Evolutionary conservation across 2,797 vertebrate genomes (phyloP).

Genomic region (Eremophila alpestris): DNA sequence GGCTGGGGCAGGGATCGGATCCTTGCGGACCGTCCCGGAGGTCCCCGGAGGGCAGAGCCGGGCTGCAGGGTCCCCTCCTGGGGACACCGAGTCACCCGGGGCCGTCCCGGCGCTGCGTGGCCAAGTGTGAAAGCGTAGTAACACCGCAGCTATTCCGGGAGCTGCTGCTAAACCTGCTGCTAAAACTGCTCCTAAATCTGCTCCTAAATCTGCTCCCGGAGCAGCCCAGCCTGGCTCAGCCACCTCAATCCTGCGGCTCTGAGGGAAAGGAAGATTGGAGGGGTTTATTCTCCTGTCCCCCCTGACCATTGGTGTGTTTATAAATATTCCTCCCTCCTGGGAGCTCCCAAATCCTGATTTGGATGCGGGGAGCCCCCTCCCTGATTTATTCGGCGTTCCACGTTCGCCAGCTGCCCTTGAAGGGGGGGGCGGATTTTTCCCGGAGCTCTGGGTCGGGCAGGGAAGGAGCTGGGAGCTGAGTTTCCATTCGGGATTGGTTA

Average conservation of each 20-base stretch:
- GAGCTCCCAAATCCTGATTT: not conserved
- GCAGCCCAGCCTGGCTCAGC: not conserved
- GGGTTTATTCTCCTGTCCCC: too few species aligned
- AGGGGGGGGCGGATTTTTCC: not conserved
- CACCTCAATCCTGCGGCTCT: too few species aligned
- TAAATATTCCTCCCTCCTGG: not conserved
- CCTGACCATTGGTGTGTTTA: fast-evolving
- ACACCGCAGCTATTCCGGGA: not conserved
- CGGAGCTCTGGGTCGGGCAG: fast-evolving
- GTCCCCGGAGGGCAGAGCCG: fast-evolving
- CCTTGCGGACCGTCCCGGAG: not conserved
- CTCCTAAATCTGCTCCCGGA: not conserved
- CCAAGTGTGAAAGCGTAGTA: conserved; percentile 37
- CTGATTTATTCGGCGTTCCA: fast-evolving
- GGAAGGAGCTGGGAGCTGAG: not conserved
- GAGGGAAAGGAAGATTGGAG: not conserved
- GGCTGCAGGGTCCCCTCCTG: fast-evolving
- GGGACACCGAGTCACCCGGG: not conserved
- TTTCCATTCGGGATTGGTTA: conserved; percentile 32
- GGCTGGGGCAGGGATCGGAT: not conserved
- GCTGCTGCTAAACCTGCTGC: not conserved
- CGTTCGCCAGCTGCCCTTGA: not conserved
- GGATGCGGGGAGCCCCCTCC: too few species aligned
- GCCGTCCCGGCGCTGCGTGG: not conserved
- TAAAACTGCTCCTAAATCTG: not conserved